Conservation (phyloP, 2,113 vertebrate genomes). For the Emydura subglobosa region DNA sequence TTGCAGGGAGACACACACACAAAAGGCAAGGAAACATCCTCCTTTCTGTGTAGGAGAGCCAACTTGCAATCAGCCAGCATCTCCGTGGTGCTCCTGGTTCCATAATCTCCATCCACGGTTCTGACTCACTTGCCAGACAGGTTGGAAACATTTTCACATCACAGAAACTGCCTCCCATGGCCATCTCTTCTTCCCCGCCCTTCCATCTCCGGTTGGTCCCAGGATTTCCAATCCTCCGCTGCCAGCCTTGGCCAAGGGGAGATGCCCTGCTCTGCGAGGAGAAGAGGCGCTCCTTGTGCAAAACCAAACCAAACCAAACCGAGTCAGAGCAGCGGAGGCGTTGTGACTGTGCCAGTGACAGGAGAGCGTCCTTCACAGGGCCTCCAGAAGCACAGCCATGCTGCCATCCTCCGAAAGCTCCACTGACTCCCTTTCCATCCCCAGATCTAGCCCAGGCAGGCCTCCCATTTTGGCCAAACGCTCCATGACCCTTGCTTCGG, state of each 20-base stretch:
- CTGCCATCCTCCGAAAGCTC: neutral
- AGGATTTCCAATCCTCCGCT: neutral
- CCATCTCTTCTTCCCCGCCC: neutral
- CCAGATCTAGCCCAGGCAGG: neutral
- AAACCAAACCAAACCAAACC: neutral
- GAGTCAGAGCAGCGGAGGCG: neutral
- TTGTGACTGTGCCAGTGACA: neutral
- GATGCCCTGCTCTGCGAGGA: neutral
- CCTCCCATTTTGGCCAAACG: neutral
- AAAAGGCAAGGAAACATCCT: neutral
- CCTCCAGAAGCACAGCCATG: neutral
- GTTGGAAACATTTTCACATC: neutral
- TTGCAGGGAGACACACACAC: rapidly evolving
- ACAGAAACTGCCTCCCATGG: neutral
- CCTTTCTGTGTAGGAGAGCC: neutral
- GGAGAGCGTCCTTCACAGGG: neutral
- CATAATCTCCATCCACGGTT: rapidly evolving
- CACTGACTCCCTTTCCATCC: neutral
- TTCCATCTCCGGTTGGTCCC: neutral
- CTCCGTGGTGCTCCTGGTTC: rapidly evolving
- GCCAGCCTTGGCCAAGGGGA: rapidly evolving
- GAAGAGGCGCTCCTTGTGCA: neutral
- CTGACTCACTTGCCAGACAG: neutral
- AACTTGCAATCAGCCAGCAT: neutral
- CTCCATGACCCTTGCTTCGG: neutral